Base-by-base conservation (phyloP, 1,140 invertebrate genomes). In the Wasmannia auropunctata region DNA sequence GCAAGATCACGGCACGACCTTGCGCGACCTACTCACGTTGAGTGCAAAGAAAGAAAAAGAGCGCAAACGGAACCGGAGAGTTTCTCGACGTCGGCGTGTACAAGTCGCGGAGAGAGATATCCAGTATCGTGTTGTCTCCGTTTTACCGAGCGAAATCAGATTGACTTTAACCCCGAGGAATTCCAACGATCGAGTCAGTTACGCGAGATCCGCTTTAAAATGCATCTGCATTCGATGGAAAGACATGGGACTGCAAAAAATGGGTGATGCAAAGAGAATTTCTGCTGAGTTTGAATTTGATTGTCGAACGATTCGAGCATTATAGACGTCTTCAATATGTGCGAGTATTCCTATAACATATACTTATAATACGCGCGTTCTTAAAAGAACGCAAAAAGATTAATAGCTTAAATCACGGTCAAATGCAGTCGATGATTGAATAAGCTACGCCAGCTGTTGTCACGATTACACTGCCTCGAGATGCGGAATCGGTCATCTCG, bases 1-100 rank as follows among this genome's bases (percentile, higher is more conserved):
- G 63, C 77, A 81, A 81, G 63, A 56, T 43, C 79, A 58, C 37
- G 19, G 34, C 25, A 25, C 79, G 65, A 54, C 63, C 63, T 81
- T 70, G 62, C 46, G 31, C 56, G 49, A 70, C 49, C 37, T 58
- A 81, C 65, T 81, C 49, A 56, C 11, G 3, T 40, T 49, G 22
- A 54, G n/a, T 40, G 3, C n/a, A n/a, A n/a, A n/a, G n/a, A 4
- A 40, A 56, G 25, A 70, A 70, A 56, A 72, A 81, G 11, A 58
- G 3, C 7, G n/a, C 19, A 3, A 25, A 43, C n/a, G 19, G n/a
- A 72, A 81, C 49, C n/a, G n/a, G 34, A 6, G 16, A 56, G 10
- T 63, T 70, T 54, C 34, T 37, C 49, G 22, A 31, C 31, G 22
- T 31, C 22, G 10, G 8, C n/a, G 16, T 14, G 10, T 7, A 14